phyloP scores from a whole-genome alignment of 2,888 invertebrate species.

The Fragum whitleyi region DNA sequence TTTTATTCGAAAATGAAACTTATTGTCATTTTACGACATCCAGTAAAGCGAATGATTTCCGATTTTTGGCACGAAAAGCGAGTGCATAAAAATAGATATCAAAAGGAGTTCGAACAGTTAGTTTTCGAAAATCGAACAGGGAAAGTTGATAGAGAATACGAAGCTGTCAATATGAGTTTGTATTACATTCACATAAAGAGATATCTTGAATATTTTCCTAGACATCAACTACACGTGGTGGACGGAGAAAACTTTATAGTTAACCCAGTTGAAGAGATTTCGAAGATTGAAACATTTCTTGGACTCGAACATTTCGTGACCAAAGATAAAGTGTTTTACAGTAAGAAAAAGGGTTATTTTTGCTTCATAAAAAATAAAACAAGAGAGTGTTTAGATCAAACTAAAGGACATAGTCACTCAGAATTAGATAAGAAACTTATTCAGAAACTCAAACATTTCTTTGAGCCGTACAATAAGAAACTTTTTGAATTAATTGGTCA shows the following conservation, averaged over 20 bases:
- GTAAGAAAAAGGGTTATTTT: constrained; percentile 97
- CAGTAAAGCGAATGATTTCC: too few relatives aligned
- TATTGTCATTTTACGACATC: constrained; percentile 84
- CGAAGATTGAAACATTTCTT: constrained; percentile 77
- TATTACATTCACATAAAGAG: constrained; percentile 90
- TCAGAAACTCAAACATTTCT: background rate
- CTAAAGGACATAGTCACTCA: background rate
- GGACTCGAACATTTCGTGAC: constrained; percentile 49
- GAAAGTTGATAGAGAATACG: too few relatives aligned
- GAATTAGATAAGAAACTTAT: background rate
- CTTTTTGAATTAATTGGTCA: background rate
- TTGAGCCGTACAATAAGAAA: background rate
- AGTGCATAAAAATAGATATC: too few relatives aligned
- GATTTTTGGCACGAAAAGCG: too few relatives aligned
- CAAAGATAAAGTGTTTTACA: constrained; percentile 95
- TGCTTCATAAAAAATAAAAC: constrained; percentile 88
- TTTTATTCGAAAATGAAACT: constrained; percentile 96
- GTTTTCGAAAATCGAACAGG: too few relatives aligned
- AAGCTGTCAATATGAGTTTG: background rate
- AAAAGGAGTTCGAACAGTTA: too few relatives aligned
- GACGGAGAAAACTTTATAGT: constrained; percentile 85
- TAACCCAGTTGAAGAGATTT: constrained; percentile 75
- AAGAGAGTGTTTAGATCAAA: constrained; percentile 87
- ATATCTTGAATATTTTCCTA: too few relatives aligned
- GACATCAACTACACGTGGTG: too few relatives aligned